phyloP scores from a whole-genome alignment of 2,113 vertebrate species.

The Lasiurus borealis region DNA sequence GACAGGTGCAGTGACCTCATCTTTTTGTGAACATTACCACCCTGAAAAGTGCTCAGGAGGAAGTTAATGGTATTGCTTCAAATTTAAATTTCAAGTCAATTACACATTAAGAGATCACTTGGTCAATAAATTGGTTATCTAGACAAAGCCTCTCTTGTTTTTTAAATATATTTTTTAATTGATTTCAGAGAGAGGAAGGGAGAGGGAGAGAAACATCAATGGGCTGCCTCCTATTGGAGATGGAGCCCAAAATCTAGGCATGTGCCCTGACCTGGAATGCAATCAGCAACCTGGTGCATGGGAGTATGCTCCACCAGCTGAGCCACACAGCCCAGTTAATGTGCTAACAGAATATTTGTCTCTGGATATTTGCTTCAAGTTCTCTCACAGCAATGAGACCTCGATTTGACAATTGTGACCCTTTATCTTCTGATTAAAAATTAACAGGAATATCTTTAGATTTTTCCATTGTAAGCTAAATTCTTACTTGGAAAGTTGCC shows the following conservation, averaged over 20 bases:
- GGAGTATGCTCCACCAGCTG: too few species aligned
- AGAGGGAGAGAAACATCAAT: too few species aligned
- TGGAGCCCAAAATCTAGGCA: too few species aligned
- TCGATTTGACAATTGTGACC: constrained; percentile 28
- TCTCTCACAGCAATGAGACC: not conserved
- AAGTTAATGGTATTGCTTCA: not conserved
- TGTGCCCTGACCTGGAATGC: too few species aligned
- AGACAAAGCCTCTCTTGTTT: not conserved
- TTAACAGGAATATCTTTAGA: constrained; percentile 58
- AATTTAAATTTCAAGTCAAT: constrained; percentile 21
- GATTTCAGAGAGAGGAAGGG: too few species aligned
- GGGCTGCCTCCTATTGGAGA: too few species aligned
- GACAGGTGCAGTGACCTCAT: not conserved
- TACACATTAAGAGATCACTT: not conserved
- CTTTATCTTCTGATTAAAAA: constrained; percentile 71
- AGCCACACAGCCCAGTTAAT: not conserved
- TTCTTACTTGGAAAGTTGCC: not conserved
- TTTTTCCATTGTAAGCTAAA: constrained; percentile 51
- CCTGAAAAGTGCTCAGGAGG: not conserved
- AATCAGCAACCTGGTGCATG: too few species aligned
- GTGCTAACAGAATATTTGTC: constrained; percentile 25
- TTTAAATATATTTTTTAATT: too few species aligned
- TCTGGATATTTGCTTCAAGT: constrained; percentile 55
- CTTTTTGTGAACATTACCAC: not conserved
- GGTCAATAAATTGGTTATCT: not conserved